Evolutionary conservation across 92 coral and sea anemone genomes (phyloP).

Genomic region (Parazoanthus darwini): DNA sequence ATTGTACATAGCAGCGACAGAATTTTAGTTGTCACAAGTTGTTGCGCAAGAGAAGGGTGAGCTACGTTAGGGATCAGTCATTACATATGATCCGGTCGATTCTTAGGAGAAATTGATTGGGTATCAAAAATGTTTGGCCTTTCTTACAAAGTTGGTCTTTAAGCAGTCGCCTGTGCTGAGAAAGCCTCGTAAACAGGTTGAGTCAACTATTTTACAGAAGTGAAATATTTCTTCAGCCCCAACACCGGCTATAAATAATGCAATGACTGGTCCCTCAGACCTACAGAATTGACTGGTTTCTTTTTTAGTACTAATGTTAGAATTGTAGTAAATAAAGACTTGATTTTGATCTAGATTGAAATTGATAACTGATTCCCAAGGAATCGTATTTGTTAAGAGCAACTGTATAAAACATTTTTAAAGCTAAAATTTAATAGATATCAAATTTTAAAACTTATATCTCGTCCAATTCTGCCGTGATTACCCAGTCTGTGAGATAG

Average conservation of each 20-base stretch:
- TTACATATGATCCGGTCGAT: too few relatives aligned
- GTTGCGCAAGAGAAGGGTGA: neutral
- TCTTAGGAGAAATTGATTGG: too few relatives aligned
- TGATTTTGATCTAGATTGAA: constrained; percentile 16
- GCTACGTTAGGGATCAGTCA: neutral
- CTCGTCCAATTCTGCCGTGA: too few relatives aligned
- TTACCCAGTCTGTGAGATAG: too few relatives aligned
- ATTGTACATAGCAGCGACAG: neutral
- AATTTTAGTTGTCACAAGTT: neutral
- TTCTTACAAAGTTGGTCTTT: too few relatives aligned
- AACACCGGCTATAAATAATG: too few relatives aligned
- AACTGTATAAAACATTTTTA: constrained; percentile 38
- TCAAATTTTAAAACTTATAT: too few relatives aligned
- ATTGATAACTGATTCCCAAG: constrained; percentile 38
- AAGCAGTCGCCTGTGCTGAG: too few relatives aligned
- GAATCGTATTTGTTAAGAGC: constrained; percentile 25
- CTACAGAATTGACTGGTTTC: neutral
- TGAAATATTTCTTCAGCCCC: too few relatives aligned
- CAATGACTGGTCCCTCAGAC: neutral
- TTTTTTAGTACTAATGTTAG: neutral
- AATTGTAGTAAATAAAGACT: neutral
- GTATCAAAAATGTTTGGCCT: too few relatives aligned
- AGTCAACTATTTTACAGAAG: too few relatives aligned
- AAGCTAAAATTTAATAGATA: neutral
- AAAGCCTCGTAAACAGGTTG: too few relatives aligned